These are phyloP conservation scores for Branchinecta sandiegonensis DNA, from an alignment of 2,888 invertebrate genomes.

Conservation along the genomic window DNA sequence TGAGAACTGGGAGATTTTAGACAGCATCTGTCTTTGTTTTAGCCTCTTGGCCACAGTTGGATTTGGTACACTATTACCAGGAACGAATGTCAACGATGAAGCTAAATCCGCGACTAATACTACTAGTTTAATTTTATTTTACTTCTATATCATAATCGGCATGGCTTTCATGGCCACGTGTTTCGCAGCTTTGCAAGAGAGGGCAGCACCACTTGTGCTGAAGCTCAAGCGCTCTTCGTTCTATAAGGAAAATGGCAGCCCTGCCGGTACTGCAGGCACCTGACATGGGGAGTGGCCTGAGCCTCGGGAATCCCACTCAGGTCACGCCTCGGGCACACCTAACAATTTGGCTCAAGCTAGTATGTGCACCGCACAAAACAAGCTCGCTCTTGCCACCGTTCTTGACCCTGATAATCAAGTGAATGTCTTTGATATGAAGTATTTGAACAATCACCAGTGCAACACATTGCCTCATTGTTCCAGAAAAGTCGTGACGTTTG, in stretches of 20 bases:
- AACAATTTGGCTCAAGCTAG: not conserved
- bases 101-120: not conserved
- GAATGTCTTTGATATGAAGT: not conserved
- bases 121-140: not conserved
- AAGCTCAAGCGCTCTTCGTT: not conserved
- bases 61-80: constrained; percentile 20
- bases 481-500: constrained; percentile 12
- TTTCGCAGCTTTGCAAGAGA: constrained; percentile 16
- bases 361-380: not conserved
- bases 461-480: not conserved
- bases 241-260: constrained; percentile 13
- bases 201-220: not conserved
- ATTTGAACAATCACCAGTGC: not conserved
- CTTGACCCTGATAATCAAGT: not conserved
- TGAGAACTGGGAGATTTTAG: constrained; percentile 12
- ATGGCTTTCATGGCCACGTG: constrained; percentile 21
- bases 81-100: constrained; percentile 7
- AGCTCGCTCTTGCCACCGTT: not conserved
- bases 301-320: not conserved
- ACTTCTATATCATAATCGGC: constrained; percentile 19
- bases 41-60: constrained; percentile 17
- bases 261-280: not conserved
- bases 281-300: constrained; percentile 15
- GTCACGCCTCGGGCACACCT: not conserved
- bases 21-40: constrained; percentile 19